Base-by-base conservation (phyloP, 2,113 vertebrate species). In the Scalopus aquaticus region DNA sequence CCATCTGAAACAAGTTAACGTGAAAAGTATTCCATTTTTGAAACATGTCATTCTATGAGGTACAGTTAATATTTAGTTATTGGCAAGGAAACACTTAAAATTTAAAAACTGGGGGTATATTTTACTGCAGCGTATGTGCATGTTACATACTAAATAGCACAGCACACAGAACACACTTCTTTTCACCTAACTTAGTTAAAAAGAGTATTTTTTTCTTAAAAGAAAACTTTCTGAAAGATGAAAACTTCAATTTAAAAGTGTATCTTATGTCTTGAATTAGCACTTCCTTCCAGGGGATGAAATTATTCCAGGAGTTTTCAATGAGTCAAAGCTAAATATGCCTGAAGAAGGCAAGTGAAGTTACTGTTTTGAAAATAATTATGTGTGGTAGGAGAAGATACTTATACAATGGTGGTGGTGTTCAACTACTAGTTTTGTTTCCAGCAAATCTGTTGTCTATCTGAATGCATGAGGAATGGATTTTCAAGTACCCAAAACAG, bases 11-110 rank as follows among this genome's bases (percentile, higher is more conserved):
- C 76, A 49, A 91, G 28, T 32, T 79, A 85, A 67, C 64, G 26
- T 70, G 28, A 94, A 92, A 88, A 72, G 44, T 56, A 94, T 64
- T 84, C 39, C 30, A 84, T 10, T 95, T 79, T 78, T 32, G 67
- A 32, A 95, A 5, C 35, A 35, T 94, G 46, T 67, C 24, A 76
- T 51, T 78, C 86, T 74, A 79, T 37, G 8, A 62, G 83, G 67
- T 8, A 69, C 1, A 89, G 15, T 88, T 67, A 91, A 60, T 67
- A 77, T 74, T 82, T 22, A 76, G 39, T 42, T 81, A 62, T 78
- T 65, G 37, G 42, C 42, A 96, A 93, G 91, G 76, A 85, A 2
- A 46, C 46, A 79, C 32, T 74, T 72, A 70, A 80, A 58, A 84
- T 56, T 20, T 22, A 22, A 82, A 56, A 17, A 67, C 6, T 42